A percentile compares a stretch with the other conserved stretches of the same genome.
phyloP scores from a whole-genome alignment of 2,113 vertebrate species.

The Rhinichthys klamathensis region DNA sequence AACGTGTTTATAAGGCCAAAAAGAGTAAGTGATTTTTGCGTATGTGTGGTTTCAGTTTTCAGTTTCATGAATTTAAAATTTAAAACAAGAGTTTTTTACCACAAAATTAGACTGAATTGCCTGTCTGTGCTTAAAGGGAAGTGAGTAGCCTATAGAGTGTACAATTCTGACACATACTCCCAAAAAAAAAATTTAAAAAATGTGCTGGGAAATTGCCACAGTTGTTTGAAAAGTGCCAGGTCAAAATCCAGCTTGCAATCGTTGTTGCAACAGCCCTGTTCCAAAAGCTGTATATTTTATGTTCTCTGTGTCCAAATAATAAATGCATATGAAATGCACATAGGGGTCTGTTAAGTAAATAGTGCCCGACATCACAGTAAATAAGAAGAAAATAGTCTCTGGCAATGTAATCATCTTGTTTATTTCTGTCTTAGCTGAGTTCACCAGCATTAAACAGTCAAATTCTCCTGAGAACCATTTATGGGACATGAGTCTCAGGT shows the following conservation, averaged over 20 bases:
- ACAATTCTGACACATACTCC: neutral
- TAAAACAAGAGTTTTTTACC: too few relatives aligned
- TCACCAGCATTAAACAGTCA: neutral
- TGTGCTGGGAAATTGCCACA: neutral
- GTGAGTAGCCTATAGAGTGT: too few relatives aligned
- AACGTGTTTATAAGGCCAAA: too few relatives aligned
- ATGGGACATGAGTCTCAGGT: slow-evolving; percentile 20
- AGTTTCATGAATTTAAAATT: too few relatives aligned
- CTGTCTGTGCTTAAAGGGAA: too few relatives aligned
- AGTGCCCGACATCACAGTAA: neutral
- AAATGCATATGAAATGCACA: slow-evolving; percentile 18
- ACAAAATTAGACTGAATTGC: too few relatives aligned
- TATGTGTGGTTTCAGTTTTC: too few relatives aligned
- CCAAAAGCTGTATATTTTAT: slow-evolving; percentile 16
- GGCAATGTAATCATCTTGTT: slow-evolving; percentile 19
- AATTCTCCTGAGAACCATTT: slow-evolving; percentile 14
- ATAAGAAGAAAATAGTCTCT: slow-evolving; percentile 16
- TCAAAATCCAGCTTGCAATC: neutral
- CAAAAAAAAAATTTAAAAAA: neutral
- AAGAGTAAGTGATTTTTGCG: too few relatives aligned
- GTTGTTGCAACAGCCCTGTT: neutral
- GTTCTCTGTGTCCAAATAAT: slow-evolving; percentile 10
- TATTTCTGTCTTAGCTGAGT: neutral
- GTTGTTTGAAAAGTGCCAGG: neutral
- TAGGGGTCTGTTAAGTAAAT: slow-evolving; percentile 15